A percentile compares a stretch with the other conserved stretches of the same genome.
Conservation (phyloP, 2,797 vertebrate species). For the Amblyopsis hoosieri region DNA sequence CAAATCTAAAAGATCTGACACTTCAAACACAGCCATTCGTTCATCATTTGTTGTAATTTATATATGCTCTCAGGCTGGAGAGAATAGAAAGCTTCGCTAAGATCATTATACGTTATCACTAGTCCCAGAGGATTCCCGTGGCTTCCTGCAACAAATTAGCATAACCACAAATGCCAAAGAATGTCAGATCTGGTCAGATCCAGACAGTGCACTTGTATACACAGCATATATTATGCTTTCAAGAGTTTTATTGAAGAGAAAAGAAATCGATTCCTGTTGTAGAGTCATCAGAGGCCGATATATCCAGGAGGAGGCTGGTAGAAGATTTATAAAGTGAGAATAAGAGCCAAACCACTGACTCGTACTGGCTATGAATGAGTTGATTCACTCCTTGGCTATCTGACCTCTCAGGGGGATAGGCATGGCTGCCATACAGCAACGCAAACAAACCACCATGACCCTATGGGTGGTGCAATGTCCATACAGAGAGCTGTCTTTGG, state of each 20-base stretch:
- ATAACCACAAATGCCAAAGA: slow-evolving; percentile 7
- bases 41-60: slow-evolving; percentile 15
- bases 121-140: slow-evolving; percentile 32
- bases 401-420: slow-evolving; percentile 41
- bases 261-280: slow-evolving; percentile 22
- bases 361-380: slow-evolving; percentile 46
- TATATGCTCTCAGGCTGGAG: slow-evolving; percentile 11
- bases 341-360: slow-evolving; percentile 39
- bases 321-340: slow-evolving; percentile 45
- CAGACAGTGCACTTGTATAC: not conserved
- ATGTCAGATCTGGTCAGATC: slow-evolving; percentile 16
- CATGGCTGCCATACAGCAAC: slow-evolving; percentile 33
- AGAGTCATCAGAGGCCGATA: slow-evolving; percentile 28
- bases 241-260: not conserved
- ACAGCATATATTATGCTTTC: no score
- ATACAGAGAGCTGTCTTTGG: slow-evolving; percentile 31
- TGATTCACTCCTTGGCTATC: slow-evolving; percentile 53
- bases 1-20: no score
- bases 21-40: slow-evolving; percentile 26
- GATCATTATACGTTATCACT: slow-evolving; percentile 38
- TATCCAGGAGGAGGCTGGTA: slow-evolving; percentile 16
- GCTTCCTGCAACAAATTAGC: slow-evolving; percentile 32
- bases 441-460: slow-evolving; percentile 43
- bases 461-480: slow-evolving; percentile 27
- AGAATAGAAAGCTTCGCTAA: slow-evolving; percentile 19